Base-by-base conservation (phyloP, 2,888 invertebrate genomes). In the Drosophila tanythrix region DNA sequence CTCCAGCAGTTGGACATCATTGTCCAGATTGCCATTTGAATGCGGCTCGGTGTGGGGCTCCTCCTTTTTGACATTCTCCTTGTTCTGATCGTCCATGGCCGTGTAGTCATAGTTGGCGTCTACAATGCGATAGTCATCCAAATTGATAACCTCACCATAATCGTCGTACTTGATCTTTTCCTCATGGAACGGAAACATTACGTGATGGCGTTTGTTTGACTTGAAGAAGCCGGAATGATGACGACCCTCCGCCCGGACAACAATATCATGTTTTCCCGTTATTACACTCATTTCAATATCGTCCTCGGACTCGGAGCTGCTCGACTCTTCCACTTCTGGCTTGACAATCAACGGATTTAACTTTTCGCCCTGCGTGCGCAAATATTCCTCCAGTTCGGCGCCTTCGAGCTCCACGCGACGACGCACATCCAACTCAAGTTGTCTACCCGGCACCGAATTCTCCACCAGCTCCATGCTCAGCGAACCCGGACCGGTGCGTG, bases 111-210 rank as follows among this genome's bases (percentile, higher is more conserved):
- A 94, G 82, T 79, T 76, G 7, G 95, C 93, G 82, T 98, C 98
- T 0, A 96, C 96, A 67, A 98, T 94, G 90, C 96, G 96, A 92
- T 98, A 99, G 90, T 99, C 98, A 93, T 99, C 98, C 1, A 97
- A 95, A 93, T 97, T 95, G 64, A 99, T 97, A 50, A 98, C 95
- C 93, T 99, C 99, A 0, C 99, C 99, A 91, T 99, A 99, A 92
- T 99, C 99, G 89, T 99, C 99, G 90, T 95, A 95, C 92, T 98
- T 96, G 35, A 98, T 95, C 91, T 98, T 96, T 72, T 99, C 98
- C 92, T 99, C 99, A 53, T 96, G 95, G 91, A 96, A 97, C 1
- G 99, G 99, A 93, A 97, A 99, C 97, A 99, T 99, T 0, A 99
- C 99, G 93, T 98, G 97, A 87, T 98, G 97, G 65, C 98, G 97